phyloP scores from a whole-genome alignment of 2,797 vertebrate species.

The Zenarchopterus dispar region DNA sequence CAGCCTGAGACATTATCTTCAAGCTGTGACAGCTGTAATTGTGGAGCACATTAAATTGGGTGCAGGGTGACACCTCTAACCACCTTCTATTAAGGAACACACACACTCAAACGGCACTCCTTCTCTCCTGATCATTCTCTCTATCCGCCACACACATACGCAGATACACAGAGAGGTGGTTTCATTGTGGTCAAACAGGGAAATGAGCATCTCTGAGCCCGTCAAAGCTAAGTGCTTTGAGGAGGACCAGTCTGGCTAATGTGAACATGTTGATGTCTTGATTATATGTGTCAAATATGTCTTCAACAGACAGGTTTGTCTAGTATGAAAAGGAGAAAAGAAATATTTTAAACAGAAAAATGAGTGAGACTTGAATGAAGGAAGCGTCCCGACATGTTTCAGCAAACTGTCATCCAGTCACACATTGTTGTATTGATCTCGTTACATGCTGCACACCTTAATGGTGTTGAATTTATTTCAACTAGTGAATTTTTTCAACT shows the following conservation, averaged over 20 bases:
- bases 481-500: no score
- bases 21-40: constrained; percentile 86
- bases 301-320: constrained; percentile 42
- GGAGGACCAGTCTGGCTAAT: constrained; percentile 61
- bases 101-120: constrained; percentile 50
- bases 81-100: constrained; percentile 79
- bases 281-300: constrained; percentile 77
- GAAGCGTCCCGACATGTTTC: no score
- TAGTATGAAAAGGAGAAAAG: constrained; percentile 25
- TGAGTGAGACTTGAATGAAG: constrained; percentile 8
- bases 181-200: constrained; percentile 76
- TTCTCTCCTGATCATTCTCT: constrained; percentile 39
- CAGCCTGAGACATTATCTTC: constrained; percentile 74
- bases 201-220: constrained; percentile 65
- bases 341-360: constrained; percentile 12
- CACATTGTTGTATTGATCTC: no score
- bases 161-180: constrained; percentile 54
- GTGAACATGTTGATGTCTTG: constrained; percentile 78
- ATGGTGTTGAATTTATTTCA: no score
- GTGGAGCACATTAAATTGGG: constrained; percentile 85
- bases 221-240: constrained; percentile 74
- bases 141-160: constrained; percentile 9
- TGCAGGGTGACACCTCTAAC: constrained; percentile 82
- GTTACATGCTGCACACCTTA: no score
- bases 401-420: no score